These are phyloP conservation scores for Drosophila suzukii DNA, from an alignment of 1,140 invertebrate species.

Conservation along the genomic window DNA sequence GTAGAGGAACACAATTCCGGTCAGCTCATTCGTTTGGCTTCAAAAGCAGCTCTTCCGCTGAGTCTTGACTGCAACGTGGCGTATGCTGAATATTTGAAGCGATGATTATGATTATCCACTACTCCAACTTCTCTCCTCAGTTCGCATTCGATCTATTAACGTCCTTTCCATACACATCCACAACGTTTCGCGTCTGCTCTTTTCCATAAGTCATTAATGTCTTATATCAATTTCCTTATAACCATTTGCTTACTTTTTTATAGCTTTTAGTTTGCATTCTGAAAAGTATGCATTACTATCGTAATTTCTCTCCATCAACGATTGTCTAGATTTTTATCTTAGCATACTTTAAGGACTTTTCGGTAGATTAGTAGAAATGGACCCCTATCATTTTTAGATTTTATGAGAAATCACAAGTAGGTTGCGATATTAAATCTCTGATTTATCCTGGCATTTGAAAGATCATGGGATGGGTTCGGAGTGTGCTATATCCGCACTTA, in stretches of 20 bases:
- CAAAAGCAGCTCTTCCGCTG: constrained; percentile 21
- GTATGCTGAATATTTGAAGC: constrained; percentile 15
- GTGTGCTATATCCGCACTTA: neutral
- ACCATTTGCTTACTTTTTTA: neutral
- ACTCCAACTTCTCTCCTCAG: neutral
- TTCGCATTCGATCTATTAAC: neutral
- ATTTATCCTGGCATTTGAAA: neutral
- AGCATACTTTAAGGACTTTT: constrained; percentile 7
- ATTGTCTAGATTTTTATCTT: neutral
- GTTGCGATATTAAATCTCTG: neutral
- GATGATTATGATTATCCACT: constrained; percentile 13
- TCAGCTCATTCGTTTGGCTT: constrained; percentile 21
- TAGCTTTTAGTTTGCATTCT: neutral
- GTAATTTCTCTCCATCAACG: too few species aligned
- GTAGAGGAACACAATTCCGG: neutral
- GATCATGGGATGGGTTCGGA: neutral
- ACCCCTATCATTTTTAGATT: neutral
- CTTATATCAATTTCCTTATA: neutral
- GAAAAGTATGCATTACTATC: constrained; percentile 11
- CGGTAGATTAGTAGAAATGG: neutral
- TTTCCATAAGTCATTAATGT: neutral
- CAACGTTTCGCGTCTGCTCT: too few species aligned
- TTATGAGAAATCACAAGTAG: neutral
- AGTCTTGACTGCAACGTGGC: constrained; percentile 6
- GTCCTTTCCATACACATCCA: too few species aligned